Evolutionary conservation across 2,113 vertebrate genomes (phyloP).

Genomic region (Ardeotis arabs): DNA sequence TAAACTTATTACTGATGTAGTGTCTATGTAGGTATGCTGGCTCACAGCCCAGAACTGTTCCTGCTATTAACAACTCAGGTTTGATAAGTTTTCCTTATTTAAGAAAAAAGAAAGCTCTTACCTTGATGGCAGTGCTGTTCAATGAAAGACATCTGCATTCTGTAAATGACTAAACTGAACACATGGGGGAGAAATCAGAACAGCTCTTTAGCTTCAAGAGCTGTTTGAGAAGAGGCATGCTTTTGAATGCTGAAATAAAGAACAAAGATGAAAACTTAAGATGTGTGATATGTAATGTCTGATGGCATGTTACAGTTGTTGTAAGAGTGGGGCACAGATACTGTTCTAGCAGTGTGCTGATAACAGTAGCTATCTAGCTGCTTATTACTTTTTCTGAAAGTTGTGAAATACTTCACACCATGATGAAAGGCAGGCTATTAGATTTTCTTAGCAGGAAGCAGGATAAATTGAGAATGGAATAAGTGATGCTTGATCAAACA

Average conservation of each 20-base stretch:
- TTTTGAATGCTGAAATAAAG: not conserved
- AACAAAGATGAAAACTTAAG: not conserved
- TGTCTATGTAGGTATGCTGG: not conserved
- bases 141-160: not conserved
- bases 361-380: not conserved
- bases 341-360: not conserved
- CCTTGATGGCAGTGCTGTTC: not conserved
- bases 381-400: not conserved
- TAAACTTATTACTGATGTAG: not conserved
- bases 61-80: not conserved
- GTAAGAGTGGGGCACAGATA: not conserved
- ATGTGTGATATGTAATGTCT: not conserved
- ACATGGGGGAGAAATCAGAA: not conserved
- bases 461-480: not conserved
- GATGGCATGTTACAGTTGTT: not conserved
- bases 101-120: not conserved
- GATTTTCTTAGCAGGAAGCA: not conserved
- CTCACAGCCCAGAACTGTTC: not conserved
- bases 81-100: not conserved
- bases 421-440: not conserved
- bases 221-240: not conserved
- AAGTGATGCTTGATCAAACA: not conserved
- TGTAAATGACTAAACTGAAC: not conserved
- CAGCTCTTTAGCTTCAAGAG: not conserved
- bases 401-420: not conserved